Base-by-base conservation (phyloP, 2,797 vertebrate species). In the Prunella strophiata region DNA sequence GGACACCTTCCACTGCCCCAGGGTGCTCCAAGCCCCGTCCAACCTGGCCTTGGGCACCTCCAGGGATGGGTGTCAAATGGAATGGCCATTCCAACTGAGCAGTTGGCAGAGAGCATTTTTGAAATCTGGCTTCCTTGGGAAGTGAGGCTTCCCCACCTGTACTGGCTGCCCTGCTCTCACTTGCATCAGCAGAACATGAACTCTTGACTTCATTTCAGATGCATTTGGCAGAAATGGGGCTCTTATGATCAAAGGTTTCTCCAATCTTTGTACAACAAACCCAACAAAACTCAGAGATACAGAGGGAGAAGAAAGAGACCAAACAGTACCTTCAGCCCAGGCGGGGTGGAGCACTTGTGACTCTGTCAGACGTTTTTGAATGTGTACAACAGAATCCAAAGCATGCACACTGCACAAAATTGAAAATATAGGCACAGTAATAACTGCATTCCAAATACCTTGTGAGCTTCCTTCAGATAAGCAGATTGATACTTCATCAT, bases 381-480 rank as follows among this genome's bases (percentile, higher is more conserved):
- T 45, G 76, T n/a, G 57, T 38, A 93, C 82, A 91, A 91, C 59
- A 94, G 91, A 93, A 94, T 70, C 51, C 71, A 94, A 87, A 95
- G 91, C 96, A 96, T 95, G 93, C 96, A 96, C 88, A 91, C 85
- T 88, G 96, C 77, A 95, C 80, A 87, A 20, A 84, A 84, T 90
- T 61, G 82, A 85, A 91, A 90, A 96, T 40, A 94, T 29, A 86
- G 9, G 77, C 75, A 95, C 85, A 74, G 94, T 36, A 91, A 66
- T 65, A 93, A 89, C 75, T 92, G 75, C 92, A 85, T 82, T 88
- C 78, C 93, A 94, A 96, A 96, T 98, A 98, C 98, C 98, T 98
- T 98, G 98, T 94, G 97, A 98, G 91, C 98, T 98, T 97, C 98
- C 99, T 97, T 99, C 99, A 89, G 99, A 99, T 92, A 99, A 98